A percentile compares a stretch with the other conserved stretches of the same genome.
Evolutionary conservation across 2,888 invertebrate genomes (phyloP).

Genomic region (Acanthosoma haemorrhoidale): DNA sequence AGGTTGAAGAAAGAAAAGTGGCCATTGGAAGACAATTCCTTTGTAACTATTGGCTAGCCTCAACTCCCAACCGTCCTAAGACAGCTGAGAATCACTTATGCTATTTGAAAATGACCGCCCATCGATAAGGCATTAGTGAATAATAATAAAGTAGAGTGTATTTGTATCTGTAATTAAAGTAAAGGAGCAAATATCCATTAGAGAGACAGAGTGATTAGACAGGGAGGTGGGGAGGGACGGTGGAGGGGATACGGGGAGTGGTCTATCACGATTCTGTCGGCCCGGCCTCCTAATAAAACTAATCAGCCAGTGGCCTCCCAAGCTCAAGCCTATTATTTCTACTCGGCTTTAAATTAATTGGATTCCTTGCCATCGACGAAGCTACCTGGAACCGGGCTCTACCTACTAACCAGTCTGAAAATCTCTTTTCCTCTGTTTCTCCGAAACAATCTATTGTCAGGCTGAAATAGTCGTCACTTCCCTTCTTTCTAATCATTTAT

Average conservation of each 20-base stretch:
- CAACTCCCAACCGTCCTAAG: no score
- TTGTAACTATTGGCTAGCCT: no score
- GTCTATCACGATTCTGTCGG: constrained; percentile 40
- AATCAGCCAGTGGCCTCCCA: constrained; percentile 40
- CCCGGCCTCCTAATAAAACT: constrained; percentile 40
- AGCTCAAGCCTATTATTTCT: constrained; percentile 47
- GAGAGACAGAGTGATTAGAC: background rate
- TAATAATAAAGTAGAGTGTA: constrained; percentile 11
- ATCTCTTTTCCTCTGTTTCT: constrained; percentile 27
- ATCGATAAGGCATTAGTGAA: constrained; percentile 11
- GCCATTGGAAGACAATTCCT: no score
- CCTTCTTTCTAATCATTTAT: no score
- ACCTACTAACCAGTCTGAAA: constrained; percentile 33
- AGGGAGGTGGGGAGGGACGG: background rate
- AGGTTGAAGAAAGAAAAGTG: no score
- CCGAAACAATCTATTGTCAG: no score
- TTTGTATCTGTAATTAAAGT: constrained; percentile 22
- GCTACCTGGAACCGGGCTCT: constrained; percentile 29
- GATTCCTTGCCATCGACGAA: constrained; percentile 42
- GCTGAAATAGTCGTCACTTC: no score
- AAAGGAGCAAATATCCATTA: constrained; percentile 28
- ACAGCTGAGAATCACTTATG: no score
- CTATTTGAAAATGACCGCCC: no score
- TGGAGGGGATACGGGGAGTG: constrained; percentile 29
- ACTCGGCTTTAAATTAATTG: constrained; percentile 48